Base-by-base conservation (phyloP, 2,113 vertebrate species). In the Sorex araneus region DNA sequence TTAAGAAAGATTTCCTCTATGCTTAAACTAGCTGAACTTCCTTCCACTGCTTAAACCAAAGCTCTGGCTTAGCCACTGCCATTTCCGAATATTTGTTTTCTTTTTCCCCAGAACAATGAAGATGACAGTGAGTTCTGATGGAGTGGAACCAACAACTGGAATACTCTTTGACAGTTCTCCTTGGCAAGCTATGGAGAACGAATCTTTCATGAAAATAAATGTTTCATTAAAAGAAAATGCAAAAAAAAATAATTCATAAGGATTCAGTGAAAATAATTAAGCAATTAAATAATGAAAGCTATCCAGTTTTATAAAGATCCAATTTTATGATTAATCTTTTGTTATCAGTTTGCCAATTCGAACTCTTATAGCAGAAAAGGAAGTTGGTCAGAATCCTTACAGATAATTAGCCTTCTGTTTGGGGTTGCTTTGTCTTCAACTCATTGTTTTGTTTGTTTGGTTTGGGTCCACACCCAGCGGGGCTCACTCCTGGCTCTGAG, bases 41-140 rank as follows among this genome's bases (percentile, higher is more conserved):
- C 79, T 90, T 79, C 70, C n/a, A 43, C 34, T 32, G 45, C 66
- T 83, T 86, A 90, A 74, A 81, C 32, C 36, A 74, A 43, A 54
- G 64, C 23, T 73, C 36, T 75, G 91, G 64, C 25, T 84, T 75
- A 80, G 73, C 47, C 57, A 87, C 28, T 32, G 10, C 16, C 84
- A 87, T 81, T 94, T 91, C 63, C 45, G 0, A 90, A 67, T 50
- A 27, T 84, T 92, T 91, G 66, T 88, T 93, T 94, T 77, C 67
- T 32, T 91, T 93, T 77, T 43, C 16, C 69, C 40, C 43, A 91
- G 80, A 93, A 94, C 84, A 92, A 84, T 81, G 79, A 87, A 81
- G 43, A 81, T 79, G 16, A 69, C 45, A 71, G 43, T 34, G 50
- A 78, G 36, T 74, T 85, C 93, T 89, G 63, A 63, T 16, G 57